A percentile compares a stretch with the other conserved stretches of the same genome.
These are phyloP conservation scores for Andricus curvator DNA, from an alignment of 2,888 invertebrate species.

Conservation along the genomic window DNA sequence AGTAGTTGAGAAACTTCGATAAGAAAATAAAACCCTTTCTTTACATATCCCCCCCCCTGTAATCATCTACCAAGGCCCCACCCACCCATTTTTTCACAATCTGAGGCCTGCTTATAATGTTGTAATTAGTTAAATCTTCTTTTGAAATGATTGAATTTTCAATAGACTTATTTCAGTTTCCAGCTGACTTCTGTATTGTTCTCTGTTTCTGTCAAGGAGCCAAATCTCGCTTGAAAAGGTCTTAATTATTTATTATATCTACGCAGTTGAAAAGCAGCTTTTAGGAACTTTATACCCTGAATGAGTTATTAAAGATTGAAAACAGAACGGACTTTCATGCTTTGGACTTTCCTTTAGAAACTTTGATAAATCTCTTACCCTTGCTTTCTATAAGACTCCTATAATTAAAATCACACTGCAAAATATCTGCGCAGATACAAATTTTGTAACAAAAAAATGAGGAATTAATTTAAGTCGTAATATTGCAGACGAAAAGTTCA, in stretches of 20 bases:
- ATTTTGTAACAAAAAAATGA: too few relatives aligned
- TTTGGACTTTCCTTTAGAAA: neutral
- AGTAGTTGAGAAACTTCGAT: too few relatives aligned
- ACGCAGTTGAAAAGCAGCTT: constrained; percentile 14
- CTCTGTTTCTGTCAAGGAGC: constrained; percentile 10
- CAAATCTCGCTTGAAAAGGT: neutral
- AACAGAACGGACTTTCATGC: neutral
- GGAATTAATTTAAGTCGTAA: neutral
- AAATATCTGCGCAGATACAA: too few relatives aligned
- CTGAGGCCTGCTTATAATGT: neutral
- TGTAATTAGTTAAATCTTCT: neutral
- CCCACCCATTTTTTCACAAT: too few relatives aligned
- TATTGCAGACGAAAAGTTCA: neutral
- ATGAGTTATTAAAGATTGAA: constrained; percentile 1
- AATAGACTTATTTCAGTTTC: neutral
- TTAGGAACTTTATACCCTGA: neutral
- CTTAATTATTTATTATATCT: constrained; percentile 22
- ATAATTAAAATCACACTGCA: too few relatives aligned
- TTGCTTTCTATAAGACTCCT: neutral
- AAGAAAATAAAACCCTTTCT: too few relatives aligned
- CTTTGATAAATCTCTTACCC: neutral
- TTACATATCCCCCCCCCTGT: too few relatives aligned
- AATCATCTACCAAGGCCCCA: too few relatives aligned
- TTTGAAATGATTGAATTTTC: neutral
- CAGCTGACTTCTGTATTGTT: constrained; percentile 2